A percentile compares a stretch with the other conserved stretches of the same genome.
Evolutionary conservation across 2,888 invertebrate genomes (phyloP).

Genomic region (Doris montereyensis): DNA sequence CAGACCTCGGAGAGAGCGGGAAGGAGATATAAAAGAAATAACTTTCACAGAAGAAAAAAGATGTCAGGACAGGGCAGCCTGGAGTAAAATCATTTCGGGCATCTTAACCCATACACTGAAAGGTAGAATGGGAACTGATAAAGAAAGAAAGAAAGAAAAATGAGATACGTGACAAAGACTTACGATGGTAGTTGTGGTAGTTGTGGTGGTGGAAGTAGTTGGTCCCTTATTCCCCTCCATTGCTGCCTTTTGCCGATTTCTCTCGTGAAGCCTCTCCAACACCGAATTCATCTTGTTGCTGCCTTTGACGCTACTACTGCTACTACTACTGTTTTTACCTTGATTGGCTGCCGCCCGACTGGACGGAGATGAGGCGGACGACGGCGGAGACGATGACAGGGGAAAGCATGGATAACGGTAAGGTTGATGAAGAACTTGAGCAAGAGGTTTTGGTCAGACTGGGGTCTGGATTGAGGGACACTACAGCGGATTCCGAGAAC

Average conservation of each 20-base stretch:
- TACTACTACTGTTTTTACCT: background rate
- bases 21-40: background rate
- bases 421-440: background rate
- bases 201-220: slow-evolving; percentile 12
- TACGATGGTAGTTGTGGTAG: slow-evolving; percentile 40
- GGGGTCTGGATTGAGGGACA: too few relatives aligned
- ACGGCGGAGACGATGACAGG: background rate
- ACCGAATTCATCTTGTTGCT: slow-evolving; percentile 36
- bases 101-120: too few relatives aligned
- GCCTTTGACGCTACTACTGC: background rate
- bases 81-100: too few relatives aligned
- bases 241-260: slow-evolving; percentile 35
- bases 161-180: too few relatives aligned
- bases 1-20: too few relatives aligned
- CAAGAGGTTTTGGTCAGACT: too few relatives aligned
- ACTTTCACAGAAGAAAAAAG: background rate
- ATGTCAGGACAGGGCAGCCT: too few relatives aligned
- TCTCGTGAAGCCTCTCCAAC: slow-evolving; percentile 38
- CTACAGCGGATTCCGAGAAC: too few relatives aligned
- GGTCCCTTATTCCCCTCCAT: background rate
- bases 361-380: background rate
- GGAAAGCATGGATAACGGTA: background rate
- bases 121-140: too few relatives aligned
- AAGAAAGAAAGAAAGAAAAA: too few relatives aligned
- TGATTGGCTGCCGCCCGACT: background rate